phyloP scores from a whole-genome alignment of 2,888 invertebrate species.

The Pyrrhosoma nymphula region DNA sequence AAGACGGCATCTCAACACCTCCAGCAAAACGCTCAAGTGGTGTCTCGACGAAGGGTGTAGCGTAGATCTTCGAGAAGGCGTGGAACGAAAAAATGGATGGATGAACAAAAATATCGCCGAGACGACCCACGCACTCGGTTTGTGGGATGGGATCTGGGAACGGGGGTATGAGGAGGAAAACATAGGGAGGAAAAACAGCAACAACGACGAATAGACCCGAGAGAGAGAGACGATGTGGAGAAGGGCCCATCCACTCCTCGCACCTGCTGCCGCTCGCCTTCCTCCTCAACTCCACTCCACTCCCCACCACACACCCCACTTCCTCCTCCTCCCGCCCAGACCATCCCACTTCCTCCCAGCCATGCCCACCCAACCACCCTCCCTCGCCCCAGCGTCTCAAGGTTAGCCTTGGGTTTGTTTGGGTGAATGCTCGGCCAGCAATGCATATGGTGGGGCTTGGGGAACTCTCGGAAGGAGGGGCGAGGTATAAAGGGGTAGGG shows the following conservation, averaged over 20 bases:
- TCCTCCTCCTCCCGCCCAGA: background rate
- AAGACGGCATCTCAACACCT: no score
- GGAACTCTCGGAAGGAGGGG: background rate
- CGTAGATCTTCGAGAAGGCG: no score
- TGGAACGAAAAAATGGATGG: no score
- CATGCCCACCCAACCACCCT: background rate
- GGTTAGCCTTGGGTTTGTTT: constrained; percentile 67
- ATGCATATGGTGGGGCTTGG: constrained; percentile 34
- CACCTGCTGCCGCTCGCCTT: background rate
- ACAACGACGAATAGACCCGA: background rate
- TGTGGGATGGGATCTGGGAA: no score
- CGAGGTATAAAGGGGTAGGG: constrained; percentile 7
- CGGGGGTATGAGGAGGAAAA: background rate
- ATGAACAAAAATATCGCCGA: no score
- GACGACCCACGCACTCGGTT: no score
- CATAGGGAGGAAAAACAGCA: constrained; percentile 1
- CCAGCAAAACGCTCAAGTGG: no score
- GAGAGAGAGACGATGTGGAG: background rate
- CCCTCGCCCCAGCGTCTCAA: constrained; percentile 1
- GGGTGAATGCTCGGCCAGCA: constrained; percentile 64
- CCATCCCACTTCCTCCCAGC: constrained; percentile 7
- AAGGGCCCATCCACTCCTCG: background rate
- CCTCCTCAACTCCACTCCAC: background rate
- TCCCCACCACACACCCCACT: background rate
- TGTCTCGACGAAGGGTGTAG: no score